phyloP scores from a whole-genome alignment of 2,888 invertebrate species.

The Danaus chrysippus region DNA sequence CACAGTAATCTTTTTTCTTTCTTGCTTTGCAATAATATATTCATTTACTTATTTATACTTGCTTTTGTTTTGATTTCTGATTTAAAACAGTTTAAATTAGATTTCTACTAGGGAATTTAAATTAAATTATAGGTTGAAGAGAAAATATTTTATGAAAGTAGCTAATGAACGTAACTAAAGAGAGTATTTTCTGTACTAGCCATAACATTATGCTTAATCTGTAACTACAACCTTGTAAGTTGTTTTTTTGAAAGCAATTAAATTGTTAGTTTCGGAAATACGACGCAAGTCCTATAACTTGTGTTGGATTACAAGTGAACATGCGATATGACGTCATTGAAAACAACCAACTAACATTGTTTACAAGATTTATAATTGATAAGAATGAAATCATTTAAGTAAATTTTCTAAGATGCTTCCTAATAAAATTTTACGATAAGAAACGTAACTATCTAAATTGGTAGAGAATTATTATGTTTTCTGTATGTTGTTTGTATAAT shows the following conservation, averaged over 20 bases:
- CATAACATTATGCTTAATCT: neutral
- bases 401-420: neutral
- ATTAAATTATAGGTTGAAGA: no score
- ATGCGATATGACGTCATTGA: conserved; percentile 27
- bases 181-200: no score
- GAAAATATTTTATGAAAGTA: no score
- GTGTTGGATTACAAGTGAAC: conserved; percentile 15
- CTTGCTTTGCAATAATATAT: no score
- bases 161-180: no score
- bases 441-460: neutral
- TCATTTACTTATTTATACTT: no score
- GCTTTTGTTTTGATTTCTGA: no score
- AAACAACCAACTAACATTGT: conserved; percentile 14
- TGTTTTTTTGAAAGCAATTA: conserved; percentile 14
- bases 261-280: conserved; percentile 19
- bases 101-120: no score
- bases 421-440: conserved; percentile 9
- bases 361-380: conserved; percentile 19
- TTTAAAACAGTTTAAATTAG: no score
- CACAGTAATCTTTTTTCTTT: no score
- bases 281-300: conserved; percentile 12
- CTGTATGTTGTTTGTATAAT: neutral
- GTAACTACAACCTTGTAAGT: neutral
- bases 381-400: neutral
- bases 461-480: neutral